Evolutionary conservation across 2,797 vertebrate species (phyloP).

Genomic region (Uromys caudimaculatus): DNA sequence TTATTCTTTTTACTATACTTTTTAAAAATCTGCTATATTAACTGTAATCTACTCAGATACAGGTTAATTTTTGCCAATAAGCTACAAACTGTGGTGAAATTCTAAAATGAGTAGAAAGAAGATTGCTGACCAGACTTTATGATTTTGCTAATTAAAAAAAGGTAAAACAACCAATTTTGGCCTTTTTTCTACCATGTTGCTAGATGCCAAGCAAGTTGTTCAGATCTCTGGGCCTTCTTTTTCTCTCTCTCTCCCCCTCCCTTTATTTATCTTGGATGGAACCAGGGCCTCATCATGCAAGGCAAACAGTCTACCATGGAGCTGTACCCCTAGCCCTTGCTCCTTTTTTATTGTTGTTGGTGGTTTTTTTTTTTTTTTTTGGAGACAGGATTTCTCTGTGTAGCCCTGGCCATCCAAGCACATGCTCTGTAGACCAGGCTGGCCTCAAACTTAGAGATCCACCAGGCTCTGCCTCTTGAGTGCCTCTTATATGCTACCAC

Average conservation of each 20-base stretch:
- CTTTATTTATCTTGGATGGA: neutral
- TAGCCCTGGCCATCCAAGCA: neutral
- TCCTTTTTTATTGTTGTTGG: neutral
- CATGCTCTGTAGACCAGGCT: neutral
- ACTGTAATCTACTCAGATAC: conserved; percentile 61
- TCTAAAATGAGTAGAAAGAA: neutral
- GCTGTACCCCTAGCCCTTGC: too few relatives aligned
- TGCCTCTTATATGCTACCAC: neutral
- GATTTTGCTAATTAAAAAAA: conserved; percentile 41
- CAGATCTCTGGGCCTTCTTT: neutral
- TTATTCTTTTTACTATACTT: neutral
- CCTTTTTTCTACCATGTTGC: neutral
- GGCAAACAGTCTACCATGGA: neutral
- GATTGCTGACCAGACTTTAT: neutral
- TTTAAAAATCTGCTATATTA: conserved; percentile 61
- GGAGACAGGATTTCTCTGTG: neutral
- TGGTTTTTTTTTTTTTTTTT: neutral
- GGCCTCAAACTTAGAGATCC: neutral
- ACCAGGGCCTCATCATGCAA: too few relatives aligned
- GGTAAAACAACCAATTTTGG: neutral
- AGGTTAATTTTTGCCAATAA: conserved; percentile 68
- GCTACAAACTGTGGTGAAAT: conserved; percentile 19
- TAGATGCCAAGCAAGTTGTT: neutral
- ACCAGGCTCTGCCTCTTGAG: neutral
- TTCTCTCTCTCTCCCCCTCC: neutral